Conservation (phyloP, 2,888 invertebrate species). For the Lithodes maja region DNA sequence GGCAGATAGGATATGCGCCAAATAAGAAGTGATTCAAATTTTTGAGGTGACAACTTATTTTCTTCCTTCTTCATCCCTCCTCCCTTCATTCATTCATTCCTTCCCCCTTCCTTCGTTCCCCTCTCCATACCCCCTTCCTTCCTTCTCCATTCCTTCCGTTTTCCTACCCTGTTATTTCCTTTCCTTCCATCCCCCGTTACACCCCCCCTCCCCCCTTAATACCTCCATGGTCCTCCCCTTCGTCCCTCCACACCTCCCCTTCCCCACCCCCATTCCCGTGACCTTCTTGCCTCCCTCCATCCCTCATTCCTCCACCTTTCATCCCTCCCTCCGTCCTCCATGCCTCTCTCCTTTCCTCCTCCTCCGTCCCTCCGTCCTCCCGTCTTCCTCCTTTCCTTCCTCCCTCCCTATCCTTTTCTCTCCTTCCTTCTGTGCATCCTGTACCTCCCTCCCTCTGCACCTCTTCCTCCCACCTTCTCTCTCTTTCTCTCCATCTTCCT, state of each 20-base stretch:
- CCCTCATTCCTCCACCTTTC: background rate
- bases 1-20: too few species aligned
- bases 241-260: background rate
- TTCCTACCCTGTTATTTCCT: background rate
- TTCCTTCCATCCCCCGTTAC: background rate
- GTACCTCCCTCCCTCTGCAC: background rate
- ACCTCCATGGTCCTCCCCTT: background rate
- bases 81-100: background rate
- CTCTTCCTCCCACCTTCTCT: too few species aligned
- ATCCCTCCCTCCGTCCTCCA: background rate
- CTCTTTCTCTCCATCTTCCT: background rate
- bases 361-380: background rate
- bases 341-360: conserved; percentile 1
- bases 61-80: background rate
- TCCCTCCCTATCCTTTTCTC: background rate
- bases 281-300: background rate
- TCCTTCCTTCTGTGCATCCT: conserved; percentile 2
- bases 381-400: background rate
- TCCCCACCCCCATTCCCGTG: background rate
- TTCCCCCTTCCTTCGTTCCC: background rate
- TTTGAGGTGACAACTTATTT: too few species aligned
- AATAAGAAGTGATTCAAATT: too few species aligned
- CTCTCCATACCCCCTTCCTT: background rate
- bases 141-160: background rate
- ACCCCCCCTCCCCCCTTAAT: background rate